Conservation (phyloP, 2,888 invertebrate species). For the Parochlus steinenii region DNA sequence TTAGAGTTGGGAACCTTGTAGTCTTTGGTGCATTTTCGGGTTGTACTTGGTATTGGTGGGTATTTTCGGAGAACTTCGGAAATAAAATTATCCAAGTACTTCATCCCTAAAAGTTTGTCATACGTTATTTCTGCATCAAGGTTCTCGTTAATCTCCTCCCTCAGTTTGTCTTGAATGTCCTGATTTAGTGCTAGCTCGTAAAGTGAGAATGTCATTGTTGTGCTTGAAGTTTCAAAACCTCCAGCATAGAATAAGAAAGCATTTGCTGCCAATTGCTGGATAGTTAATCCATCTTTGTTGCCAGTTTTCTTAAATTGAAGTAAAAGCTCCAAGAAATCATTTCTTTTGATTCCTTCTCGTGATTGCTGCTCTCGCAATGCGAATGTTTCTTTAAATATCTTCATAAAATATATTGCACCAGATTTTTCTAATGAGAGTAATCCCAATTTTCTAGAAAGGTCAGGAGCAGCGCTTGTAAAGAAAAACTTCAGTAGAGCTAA, state of each 20-base stretch:
- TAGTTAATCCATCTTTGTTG: constrained; percentile 24
- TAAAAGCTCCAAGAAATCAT: constrained; percentile 29
- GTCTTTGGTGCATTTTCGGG: constrained; percentile 31
- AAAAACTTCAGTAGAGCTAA: background rate
- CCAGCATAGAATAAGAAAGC: constrained; percentile 32
- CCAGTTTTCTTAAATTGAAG: constrained; percentile 26
- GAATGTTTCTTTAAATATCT: constrained; percentile 25
- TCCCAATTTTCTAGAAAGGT: background rate
- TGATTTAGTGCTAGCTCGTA: constrained; percentile 26
- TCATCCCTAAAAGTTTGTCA: constrained; percentile 24
- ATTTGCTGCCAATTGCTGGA: constrained; percentile 30
- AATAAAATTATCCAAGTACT: constrained; percentile 30
- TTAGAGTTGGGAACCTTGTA: constrained; percentile 29
- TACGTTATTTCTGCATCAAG: constrained; percentile 23
- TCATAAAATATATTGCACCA: constrained; percentile 25
- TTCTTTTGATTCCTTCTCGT: constrained; percentile 22
- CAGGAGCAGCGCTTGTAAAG: background rate
- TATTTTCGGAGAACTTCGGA: constrained; percentile 30
- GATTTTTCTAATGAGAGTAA: constrained; percentile 12
- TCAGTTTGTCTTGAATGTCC: constrained; percentile 23
- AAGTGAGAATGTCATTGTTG: constrained; percentile 23
- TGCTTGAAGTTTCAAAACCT: constrained; percentile 28
- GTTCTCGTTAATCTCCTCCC: constrained; percentile 26
- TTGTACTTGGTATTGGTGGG: constrained; percentile 32
- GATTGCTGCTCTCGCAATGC: constrained; percentile 21